Conservation (phyloP, 2,888 invertebrate genomes). For the Cancer borealis region DNA sequence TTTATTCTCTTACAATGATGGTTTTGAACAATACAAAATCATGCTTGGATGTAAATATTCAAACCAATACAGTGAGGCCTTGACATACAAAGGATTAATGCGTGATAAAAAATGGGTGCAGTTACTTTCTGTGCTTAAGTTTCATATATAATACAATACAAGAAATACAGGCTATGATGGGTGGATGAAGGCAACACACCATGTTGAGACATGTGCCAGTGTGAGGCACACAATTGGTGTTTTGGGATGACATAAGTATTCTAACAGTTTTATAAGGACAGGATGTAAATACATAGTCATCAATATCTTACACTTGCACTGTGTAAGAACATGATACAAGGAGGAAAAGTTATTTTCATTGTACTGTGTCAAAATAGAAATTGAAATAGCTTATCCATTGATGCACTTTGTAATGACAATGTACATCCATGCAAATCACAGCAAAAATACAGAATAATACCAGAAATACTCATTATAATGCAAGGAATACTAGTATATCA, state of each 20-base stretch:
- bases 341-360: not conserved
- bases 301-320: not conserved
- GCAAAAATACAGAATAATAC: too few species aligned
- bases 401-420: not conserved
- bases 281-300: not conserved
- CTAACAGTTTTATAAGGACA: not conserved
- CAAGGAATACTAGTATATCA: too few species aligned
- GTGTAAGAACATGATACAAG: conserved; percentile 14
- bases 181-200: not conserved
- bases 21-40: not conserved
- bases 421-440: too few species aligned
- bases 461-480: too few species aligned
- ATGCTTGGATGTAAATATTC: not conserved
- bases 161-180: not conserved
- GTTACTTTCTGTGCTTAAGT: not conserved
- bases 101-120: not conserved
- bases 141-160: not conserved
- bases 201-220: not conserved
- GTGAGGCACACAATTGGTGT: not conserved
- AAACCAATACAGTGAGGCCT: not conserved
- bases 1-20: not conserved
- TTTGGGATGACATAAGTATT: not conserved
- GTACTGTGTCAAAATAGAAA: too few species aligned
- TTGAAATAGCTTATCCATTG: not conserved
- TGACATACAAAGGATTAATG: not conserved